Evolutionary conservation across 2,113 vertebrate species (phyloP), one percentile per base, ranked within the genome.

Genomic region (Saimiri boliviensis): DNA sequence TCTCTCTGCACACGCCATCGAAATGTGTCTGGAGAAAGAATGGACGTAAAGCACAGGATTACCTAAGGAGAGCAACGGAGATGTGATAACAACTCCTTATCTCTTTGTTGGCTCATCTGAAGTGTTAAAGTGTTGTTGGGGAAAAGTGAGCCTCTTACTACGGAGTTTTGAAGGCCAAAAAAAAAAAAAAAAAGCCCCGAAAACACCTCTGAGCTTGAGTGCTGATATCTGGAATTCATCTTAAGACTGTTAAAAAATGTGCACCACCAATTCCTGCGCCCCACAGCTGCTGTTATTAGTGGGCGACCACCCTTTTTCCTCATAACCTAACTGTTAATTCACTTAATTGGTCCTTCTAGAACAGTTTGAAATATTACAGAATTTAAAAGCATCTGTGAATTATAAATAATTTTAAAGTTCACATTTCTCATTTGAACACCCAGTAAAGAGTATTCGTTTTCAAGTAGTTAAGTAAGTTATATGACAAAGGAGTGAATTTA

Each of bases 341-440:
- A 93, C 97, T 98, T 98, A 98, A 98, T 98, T 98, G 95, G 93
- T 97, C 97, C 94, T 98, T 97, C 97, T 95, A 98, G 97, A 98
- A 96, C 96, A 96, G 49, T 96, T 98, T 93, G 97, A 97, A 98
- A 98, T 98, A 98, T 98, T 98, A 98, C 98, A 98, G 94, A 98
- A 98, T 98, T 98, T 96, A 66, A 97, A 98, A 98, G 98, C 96
- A 98, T 98, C 95, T 98, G 98, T 98, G 98, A 98, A 98, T 99
- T 98, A 98, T 98, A 98, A 98, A 98, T 98, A 98, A 98, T 98
- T 98, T 98, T 97, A 98, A 98, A 98, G 98, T 99, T 98, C 98
- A 98, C 71, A 94, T 98, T 98, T 98, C 96, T 98, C 97, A 98
- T 98, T 98, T 98, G 98, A 98, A 98, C 96, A 97, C 97, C 97